A percentile compares a stretch with the other conserved stretches of the same genome.
Evolutionary conservation across 2,888 invertebrate genomes (phyloP).

Genomic region (Eulithis testata): DNA sequence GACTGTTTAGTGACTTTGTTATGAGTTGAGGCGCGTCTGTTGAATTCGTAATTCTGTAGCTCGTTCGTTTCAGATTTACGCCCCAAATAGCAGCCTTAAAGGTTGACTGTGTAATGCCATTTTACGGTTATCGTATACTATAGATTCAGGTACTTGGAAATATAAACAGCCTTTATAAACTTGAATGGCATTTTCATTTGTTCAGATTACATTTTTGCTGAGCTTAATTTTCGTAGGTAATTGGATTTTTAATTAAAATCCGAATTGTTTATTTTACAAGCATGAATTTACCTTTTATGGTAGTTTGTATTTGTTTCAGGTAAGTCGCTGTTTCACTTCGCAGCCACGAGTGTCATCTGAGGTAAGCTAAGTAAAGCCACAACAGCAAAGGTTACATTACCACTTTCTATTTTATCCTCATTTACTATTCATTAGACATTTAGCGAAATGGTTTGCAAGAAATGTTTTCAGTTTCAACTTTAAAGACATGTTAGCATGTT

Average conservation of each 20-base stretch:
- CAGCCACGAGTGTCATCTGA: slow-evolving; percentile 4
- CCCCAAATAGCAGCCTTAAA: slow-evolving; percentile 53
- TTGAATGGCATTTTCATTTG: slow-evolving; percentile 28
- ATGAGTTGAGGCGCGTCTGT: slow-evolving; percentile 64
- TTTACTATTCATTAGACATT: slow-evolving; percentile 50
- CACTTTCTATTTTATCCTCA: slow-evolving; percentile 28
- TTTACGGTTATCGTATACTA: slow-evolving; percentile 58
- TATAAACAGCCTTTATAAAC: slow-evolving; percentile 43
- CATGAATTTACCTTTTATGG: slow-evolving; percentile 42
- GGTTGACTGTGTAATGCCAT: slow-evolving; percentile 56
- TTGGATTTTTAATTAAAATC: slow-evolving; percentile 26
- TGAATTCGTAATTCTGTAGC: slow-evolving; percentile 59
- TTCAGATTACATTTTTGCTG: slow-evolving; percentile 21
- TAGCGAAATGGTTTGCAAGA: slow-evolving; percentile 39
- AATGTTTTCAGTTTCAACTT: slow-evolving; percentile 50
- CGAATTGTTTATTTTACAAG: slow-evolving; percentile 34
- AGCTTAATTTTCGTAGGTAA: slow-evolving; percentile 12
- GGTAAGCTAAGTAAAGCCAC: slow-evolving; percentile 8
- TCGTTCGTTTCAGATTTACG: slow-evolving; percentile 64
- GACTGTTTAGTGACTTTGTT: slow-evolving; percentile 75
- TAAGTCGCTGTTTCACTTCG: slow-evolving; percentile 37
- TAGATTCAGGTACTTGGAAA: slow-evolving; percentile 48
- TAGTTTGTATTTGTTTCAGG: slow-evolving; percentile 48
- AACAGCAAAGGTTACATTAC: slow-evolving; percentile 23
- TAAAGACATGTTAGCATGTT: slow-evolving; percentile 43